Conservation (phyloP, 2,888 invertebrate species). For the Trissonchulus latispiculum region DNA sequence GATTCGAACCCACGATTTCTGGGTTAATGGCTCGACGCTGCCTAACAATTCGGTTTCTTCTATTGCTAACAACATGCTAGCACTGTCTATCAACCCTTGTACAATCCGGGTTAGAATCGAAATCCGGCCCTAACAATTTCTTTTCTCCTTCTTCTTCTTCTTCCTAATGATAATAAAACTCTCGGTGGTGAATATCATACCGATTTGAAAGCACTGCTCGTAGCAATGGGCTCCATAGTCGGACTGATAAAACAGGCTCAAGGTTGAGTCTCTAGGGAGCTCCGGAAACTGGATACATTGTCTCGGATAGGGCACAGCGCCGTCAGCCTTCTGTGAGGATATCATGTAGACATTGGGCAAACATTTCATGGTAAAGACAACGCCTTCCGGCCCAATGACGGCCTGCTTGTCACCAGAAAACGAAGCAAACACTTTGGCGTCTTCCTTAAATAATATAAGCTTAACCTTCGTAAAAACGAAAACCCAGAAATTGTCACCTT, state of each 20-base stretch:
- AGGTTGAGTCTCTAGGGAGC: slow-evolving; percentile 41
- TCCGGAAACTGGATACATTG: slow-evolving; percentile 43
- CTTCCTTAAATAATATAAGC: too few relatives aligned
- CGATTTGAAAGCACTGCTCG: not conserved
- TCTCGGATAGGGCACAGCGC: slow-evolving; percentile 43
- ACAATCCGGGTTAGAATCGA: too few relatives aligned
- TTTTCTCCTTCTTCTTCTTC: too few relatives aligned
- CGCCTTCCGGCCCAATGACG: slow-evolving; percentile 37
- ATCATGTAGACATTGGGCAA: slow-evolving; percentile 33
- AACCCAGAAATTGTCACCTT: too few relatives aligned
- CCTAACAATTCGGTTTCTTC: too few relatives aligned
- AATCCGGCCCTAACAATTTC: too few relatives aligned
- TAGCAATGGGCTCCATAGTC: not conserved
- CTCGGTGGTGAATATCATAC: not conserved
- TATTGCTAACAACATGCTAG: too few relatives aligned
- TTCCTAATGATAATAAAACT: too few relatives aligned
- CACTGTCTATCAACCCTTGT: too few relatives aligned
- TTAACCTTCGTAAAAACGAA: too few relatives aligned
- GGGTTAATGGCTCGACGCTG: too few relatives aligned
- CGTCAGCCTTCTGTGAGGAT: slow-evolving; percentile 35
- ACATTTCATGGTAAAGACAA: slow-evolving; percentile 36
- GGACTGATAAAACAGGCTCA: slow-evolving; percentile 36
- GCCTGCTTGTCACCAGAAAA: slow-evolving; percentile 30
- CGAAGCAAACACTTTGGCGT: not conserved
- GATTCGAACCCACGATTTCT: too few relatives aligned